phyloP scores from a whole-genome alignment of 2,888 invertebrate species.

The Tholera decimalis region DNA sequence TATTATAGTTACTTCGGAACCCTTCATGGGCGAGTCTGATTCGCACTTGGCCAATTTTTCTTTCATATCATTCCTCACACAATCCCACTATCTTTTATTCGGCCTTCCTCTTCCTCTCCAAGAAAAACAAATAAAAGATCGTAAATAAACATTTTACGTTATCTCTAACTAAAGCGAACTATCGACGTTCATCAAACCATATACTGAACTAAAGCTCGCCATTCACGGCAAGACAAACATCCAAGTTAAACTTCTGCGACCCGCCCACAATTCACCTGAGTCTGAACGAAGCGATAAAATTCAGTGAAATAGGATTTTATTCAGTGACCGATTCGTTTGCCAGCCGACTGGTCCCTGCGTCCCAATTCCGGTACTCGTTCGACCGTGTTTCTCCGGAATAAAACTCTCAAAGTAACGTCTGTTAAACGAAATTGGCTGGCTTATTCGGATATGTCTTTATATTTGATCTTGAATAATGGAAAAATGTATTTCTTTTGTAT shows the following conservation, averaged over 20 bases:
- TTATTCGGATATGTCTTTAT: conserved; percentile 29
- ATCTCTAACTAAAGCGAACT: neutral
- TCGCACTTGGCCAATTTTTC: too few relatives aligned
- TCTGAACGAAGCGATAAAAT: conserved; percentile 63
- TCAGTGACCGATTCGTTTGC: conserved; percentile 69
- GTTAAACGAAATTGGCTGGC: conserved; percentile 59
- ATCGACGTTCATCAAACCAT: conserved; percentile 6
- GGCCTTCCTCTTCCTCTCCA: too few relatives aligned
- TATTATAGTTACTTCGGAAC: too few relatives aligned
- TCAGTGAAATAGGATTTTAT: conserved; percentile 62
- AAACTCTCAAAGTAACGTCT: conserved; percentile 38
- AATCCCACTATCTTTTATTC: too few relatives aligned
- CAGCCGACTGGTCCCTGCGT: conserved; percentile 47
- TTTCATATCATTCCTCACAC: too few relatives aligned
- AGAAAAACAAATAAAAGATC: neutral
- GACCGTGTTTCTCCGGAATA: conserved; percentile 41
- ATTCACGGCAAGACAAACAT: conserved; percentile 15
- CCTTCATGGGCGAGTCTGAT: too few relatives aligned
- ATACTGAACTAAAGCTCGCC: conserved; percentile 6
- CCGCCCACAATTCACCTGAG: conserved; percentile 35
- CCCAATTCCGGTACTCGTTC: conserved; percentile 32
- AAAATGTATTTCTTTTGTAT: too few relatives aligned
- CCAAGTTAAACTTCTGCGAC: conserved; percentile 32
- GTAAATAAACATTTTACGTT: neutral
- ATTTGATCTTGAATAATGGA: conserved; percentile 22